phyloP scores from a whole-genome alignment of 1,140 invertebrate genomes.

The Cherax quadricarinatus region DNA sequence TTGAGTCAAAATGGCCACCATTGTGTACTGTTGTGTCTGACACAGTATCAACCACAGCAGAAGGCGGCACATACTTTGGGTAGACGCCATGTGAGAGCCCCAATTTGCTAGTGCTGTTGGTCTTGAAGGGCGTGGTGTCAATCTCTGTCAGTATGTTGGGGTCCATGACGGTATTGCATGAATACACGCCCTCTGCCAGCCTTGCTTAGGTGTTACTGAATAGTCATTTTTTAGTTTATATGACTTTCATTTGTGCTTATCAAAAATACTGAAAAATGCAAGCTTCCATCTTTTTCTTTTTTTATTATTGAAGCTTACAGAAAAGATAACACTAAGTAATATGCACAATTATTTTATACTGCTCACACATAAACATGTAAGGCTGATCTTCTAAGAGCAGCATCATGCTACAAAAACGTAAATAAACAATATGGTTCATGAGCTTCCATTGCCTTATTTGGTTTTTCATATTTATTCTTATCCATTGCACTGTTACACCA shows the following conservation, averaged over 20 bases:
- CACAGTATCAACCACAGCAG: not conserved
- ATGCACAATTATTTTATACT: not conserved
- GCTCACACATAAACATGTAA: not conserved
- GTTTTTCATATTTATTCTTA: not conserved
- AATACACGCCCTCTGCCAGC: not conserved
- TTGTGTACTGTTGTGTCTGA: not conserved
- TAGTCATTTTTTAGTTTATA: no score
- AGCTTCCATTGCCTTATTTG: not conserved
- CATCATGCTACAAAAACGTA: not conserved
- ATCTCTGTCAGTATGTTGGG: slow-evolving; percentile 30
- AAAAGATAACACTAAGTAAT: no score
- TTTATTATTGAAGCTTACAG: no score
- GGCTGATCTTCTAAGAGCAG: not conserved
- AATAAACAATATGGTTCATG: no score
- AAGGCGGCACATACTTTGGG: slow-evolving; percentile 26
- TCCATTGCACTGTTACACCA: not conserved
- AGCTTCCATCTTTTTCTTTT: no score
- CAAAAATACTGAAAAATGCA: no score
- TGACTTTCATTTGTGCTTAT: no score
- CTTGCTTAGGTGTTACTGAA: not conserved
- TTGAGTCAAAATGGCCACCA: not conserved
- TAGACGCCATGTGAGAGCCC: slow-evolving; percentile 19
- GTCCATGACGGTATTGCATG: slow-evolving; percentile 9
- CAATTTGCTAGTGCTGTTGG: slow-evolving; percentile 30
- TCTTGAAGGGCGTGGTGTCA: slow-evolving; percentile 56